Evolutionary conservation across 2,888 invertebrate genomes (phyloP), one percentile per base, ranked within the genome.

Genomic region (Polylopha cassiicola): DNA sequence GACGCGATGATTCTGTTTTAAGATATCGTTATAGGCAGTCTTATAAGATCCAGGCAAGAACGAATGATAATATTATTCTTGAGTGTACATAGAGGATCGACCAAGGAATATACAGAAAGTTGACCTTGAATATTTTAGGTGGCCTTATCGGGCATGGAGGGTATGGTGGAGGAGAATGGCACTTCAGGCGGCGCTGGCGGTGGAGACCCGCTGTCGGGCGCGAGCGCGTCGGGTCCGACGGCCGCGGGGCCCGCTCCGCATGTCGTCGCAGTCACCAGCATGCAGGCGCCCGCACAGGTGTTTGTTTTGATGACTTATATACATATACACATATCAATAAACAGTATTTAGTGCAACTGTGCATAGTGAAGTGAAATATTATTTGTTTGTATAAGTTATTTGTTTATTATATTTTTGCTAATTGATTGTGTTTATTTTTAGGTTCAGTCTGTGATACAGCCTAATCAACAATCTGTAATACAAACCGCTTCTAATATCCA

Each of bases 401-500:
- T 10, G 15, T 13, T 22, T 22, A n/a, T 44, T 48, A 44, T 39
- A 33, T 41, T 27, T 17, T 28, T 30, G 17, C n/a, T 30, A 11
- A 24, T 47, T 44, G 37, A 20, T 32, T 46, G 21, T 43, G 46
- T 47, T 50, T 51, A 49, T 79, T 39, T 89, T 38, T 87, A 95
- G 92, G 95, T 95, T 51, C 97, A 97, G 81, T 95, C 97, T 60
- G 97, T 97, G 50, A 97, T 97, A 76, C 97, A 98, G 86, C 93
- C 95, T 50, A 96, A 95, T 78, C 96, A 96, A 74, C 96, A 96
- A 73, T 97, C 96, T 53, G 97, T 97, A 36, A 97, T 98, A 76
- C 97, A 98, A 86, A 95, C 95, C 48, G 95, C 95, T 50, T 91
- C 94, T 37, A 94, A 93, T 72, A 89, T 93, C 58, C 92, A 93